A percentile compares a stretch with the other conserved stretches of the same genome.
Conservation (phyloP, 1,140 invertebrate species). For the Meloidogyne exigua region DNA sequence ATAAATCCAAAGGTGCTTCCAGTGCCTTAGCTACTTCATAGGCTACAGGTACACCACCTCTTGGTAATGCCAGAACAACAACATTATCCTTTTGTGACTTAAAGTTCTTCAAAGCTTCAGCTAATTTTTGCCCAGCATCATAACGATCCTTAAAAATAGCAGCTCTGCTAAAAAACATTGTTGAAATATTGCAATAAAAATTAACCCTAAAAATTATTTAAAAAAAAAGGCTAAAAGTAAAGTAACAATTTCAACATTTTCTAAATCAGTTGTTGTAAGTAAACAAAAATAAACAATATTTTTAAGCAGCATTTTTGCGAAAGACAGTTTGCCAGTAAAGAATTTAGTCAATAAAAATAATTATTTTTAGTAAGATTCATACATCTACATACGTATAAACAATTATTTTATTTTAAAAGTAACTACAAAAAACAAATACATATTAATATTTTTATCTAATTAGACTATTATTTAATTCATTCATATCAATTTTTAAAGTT, state of each 20-base stretch:
- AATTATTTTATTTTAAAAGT: not conserved
- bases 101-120: conserved; percentile 11
- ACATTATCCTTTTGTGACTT: conserved; percentile 6
- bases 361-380: too few relatives aligned
- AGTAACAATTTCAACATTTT: too few relatives aligned
- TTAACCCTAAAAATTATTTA: too few relatives aligned
- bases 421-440: too few relatives aligned
- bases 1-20: conserved; percentile 20
- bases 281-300: too few relatives aligned
- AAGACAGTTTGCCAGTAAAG: too few relatives aligned
- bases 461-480: not conserved
- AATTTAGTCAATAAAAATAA: not conserved
- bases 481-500: conserved; percentile 23
- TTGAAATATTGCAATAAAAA: not conserved
- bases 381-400: too few relatives aligned
- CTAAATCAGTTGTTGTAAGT: too few relatives aligned
- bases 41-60: conserved; percentile 27
- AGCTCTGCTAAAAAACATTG: conserved; percentile 23
- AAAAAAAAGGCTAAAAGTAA: too few relatives aligned
- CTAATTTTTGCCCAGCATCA: conserved; percentile 28
- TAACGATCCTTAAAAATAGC: conserved; percentile 12
- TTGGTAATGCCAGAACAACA: conserved; percentile 27
- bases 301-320: too few relatives aligned
- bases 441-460: not conserved
- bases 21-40: conserved; percentile 29